Base-by-base conservation (phyloP, 2,113 vertebrate species). In the Actinemys pallida region DNA sequence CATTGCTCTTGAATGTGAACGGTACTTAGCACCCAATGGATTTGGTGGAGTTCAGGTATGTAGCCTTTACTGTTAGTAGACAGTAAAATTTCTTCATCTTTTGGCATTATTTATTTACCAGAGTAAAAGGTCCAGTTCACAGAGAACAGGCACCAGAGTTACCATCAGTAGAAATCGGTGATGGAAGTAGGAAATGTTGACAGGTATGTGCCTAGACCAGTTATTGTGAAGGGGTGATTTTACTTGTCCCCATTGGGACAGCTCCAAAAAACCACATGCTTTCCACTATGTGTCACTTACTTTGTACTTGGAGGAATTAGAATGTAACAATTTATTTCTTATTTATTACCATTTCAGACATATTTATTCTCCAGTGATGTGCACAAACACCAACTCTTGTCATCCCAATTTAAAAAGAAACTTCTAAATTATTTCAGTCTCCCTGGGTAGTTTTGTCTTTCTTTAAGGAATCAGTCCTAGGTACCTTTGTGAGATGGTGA, bases 11-110 rank as follows among this genome's bases (percentile, higher is more conserved):
- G 99, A 99, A 96, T 99, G 99, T 69, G 99, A 99, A 84, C 95
- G 99, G 49, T 99, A 98, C 87, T 94, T 99, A 80, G 99, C 92
- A 81, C 99, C 99, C 20, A 98, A 98, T 54, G 99, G 99, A 62
- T 99, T 97, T 50, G 99, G 98, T 81, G 99, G 99, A 12, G 98
- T 99, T 90, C 99, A 99, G 99, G 99, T 99, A 96, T 52, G 98
- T 90, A 79, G 12, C 35, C 59, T 87, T 49, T 47, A 12, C 57
- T 52, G 17, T 3, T 3, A 90, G 83, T 19, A 42, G 24, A 24
- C 3, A n/a, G 27, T 79, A 62, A 86, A 69, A 53, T 6, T 16
- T 14, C 24, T 29, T 8, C 78, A 52, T 19, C 20, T 53, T 59
- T 20, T 42, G 39, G 39, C 27, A 12, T 65, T 52, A n/a, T 47